phyloP scores from a whole-genome alignment of 2,888 invertebrate species.

The Athalia rosae region DNA sequence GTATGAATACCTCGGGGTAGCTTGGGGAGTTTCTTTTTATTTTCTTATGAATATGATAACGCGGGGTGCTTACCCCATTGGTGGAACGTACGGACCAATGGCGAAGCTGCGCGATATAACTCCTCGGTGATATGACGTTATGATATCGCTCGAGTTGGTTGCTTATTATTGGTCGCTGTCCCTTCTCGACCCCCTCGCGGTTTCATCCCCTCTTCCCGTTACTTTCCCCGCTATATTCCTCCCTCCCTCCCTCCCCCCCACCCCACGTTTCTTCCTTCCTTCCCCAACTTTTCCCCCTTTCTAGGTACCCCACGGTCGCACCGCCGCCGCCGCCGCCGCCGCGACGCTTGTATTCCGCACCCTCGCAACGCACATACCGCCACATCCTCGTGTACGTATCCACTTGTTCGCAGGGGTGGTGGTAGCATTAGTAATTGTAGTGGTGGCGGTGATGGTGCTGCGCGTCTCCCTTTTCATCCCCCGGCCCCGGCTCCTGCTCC shows the following conservation, averaged over 20 bases:
- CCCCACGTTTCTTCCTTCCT: constrained; percentile 52
- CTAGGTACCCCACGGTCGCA: background rate
- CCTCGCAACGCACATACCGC: constrained; percentile 37
- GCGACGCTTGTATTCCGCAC: too few relatives aligned
- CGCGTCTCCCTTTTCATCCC: constrained; percentile 2
- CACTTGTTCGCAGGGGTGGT: too few relatives aligned
- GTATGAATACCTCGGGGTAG: too few relatives aligned
- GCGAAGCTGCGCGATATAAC: constrained; percentile 65
- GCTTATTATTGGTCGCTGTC: constrained; percentile 71
- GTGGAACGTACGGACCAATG: constrained; percentile 66
- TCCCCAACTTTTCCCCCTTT: constrained; percentile 40
- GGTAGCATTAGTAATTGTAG: too few relatives aligned
- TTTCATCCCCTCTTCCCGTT: constrained; percentile 61
- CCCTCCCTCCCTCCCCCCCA: constrained; percentile 52
- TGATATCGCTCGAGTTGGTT: constrained; percentile 67
- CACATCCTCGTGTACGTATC: background rate
- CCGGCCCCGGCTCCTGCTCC: constrained; percentile 6
- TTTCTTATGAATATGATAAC: constrained; percentile 57
- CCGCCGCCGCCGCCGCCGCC: background rate
- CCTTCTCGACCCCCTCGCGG: constrained; percentile 60
- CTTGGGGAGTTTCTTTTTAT: too few relatives aligned
- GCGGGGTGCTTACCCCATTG: constrained; percentile 58
- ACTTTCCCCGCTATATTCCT: constrained; percentile 61
- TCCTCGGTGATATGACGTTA: constrained; percentile 72
- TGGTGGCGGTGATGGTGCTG: background rate